Percentiles rank a stretch among this genome's conserved stretches.
Evolutionary conservation across 2,797 vertebrate genomes (phyloP).

Genomic region (Coendou prehensilis): DNA sequence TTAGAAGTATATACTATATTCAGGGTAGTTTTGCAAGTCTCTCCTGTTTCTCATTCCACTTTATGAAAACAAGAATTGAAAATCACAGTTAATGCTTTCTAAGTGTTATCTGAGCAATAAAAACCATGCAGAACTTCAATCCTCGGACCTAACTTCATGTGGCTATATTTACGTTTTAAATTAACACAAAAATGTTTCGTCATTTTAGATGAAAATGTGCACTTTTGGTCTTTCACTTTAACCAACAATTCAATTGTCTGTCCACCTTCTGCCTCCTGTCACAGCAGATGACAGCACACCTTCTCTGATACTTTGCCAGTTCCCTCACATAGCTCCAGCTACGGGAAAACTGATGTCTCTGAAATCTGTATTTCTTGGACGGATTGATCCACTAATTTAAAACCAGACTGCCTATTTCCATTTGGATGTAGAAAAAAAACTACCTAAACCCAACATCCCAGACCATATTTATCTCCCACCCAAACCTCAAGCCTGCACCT

Average conservation of each 20-base stretch:
- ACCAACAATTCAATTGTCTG: neutral
- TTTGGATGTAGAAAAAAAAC: neutral
- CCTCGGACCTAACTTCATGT: neutral
- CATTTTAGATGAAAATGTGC: neutral
- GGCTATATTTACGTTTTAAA: neutral
- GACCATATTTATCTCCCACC: neutral
- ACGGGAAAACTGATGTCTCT: neutral
- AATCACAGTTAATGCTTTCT: neutral
- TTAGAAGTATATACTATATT: neutral
- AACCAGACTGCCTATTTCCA: neutral
- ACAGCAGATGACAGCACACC: neutral
- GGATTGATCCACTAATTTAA: neutral
- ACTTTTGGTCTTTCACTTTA: neutral
- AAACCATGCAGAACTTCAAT: neutral
- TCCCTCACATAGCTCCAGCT: neutral
- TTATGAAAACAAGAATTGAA: neutral
- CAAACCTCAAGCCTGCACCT: neutral
- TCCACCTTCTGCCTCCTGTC: neutral
- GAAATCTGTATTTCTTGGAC: neutral
- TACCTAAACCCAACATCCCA: neutral
- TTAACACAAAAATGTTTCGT: neutral
- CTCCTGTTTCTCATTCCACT: constrained; percentile 5
- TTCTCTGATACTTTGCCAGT: neutral
- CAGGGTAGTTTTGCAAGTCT: neutral
- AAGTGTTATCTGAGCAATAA: neutral